Percentiles rank a stretch among this genome's conserved stretches.
Evolutionary conservation across 2,113 vertebrate genomes (phyloP).

Genomic region (crab-eating macaque (Macaca fascicularis)): DNA sequence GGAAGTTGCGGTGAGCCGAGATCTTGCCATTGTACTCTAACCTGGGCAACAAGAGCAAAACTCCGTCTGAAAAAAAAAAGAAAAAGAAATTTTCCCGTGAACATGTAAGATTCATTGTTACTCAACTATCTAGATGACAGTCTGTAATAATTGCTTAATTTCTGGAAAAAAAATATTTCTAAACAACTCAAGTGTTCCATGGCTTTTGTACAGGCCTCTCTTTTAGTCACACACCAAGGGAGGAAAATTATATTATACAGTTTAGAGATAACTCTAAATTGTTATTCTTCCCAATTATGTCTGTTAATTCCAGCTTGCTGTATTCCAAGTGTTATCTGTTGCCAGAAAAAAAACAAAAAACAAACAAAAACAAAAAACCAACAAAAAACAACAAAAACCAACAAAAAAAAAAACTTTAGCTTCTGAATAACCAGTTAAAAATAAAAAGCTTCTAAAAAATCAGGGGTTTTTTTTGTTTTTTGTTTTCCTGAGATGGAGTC

Average conservation of each 20-base stretch:
- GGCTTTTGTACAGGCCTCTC: constrained; percentile 59
- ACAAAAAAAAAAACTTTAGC: not conserved
- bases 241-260: not conserved
- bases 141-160: constrained; percentile 68
- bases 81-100: constrained; percentile 22
- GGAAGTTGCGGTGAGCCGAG: too few species aligned
- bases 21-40: too few species aligned
- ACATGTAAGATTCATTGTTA: constrained; percentile 61
- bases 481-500: too few species aligned
- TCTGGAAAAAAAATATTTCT: constrained; percentile 66
- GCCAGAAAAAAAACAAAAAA: not conserved
- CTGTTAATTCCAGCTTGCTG: constrained; percentile 24
- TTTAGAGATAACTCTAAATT: constrained; percentile 43
- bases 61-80: too few species aligned
- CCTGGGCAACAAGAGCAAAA: too few species aligned
- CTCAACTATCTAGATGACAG: constrained; percentile 60
- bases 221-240: not conserved
- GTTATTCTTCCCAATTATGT: constrained; percentile 23
- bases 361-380: too few species aligned
- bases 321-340: constrained; percentile 1
- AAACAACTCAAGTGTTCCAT: constrained; percentile 56
- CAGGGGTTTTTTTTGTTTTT: too few species aligned
- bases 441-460: not conserved
- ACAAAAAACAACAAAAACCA: too few species aligned
- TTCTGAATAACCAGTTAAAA: not conserved